Conservation (phyloP, 2,888 invertebrate genomes). For the Nebria salina region DNA sequence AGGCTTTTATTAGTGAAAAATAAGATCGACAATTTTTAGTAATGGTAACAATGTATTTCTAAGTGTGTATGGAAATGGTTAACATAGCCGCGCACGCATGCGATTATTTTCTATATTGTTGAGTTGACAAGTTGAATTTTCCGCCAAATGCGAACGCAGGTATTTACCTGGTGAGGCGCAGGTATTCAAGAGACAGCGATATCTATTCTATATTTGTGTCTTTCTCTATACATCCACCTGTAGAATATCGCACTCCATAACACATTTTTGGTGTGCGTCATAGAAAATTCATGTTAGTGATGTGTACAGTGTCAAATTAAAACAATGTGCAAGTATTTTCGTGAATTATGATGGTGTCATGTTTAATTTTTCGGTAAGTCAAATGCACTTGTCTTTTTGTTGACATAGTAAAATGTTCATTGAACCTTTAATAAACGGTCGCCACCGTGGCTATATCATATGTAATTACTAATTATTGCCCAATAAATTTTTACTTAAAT, state of each 20-base stretch:
- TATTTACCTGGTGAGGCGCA: not conserved
- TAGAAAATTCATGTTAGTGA: constrained; percentile 32
- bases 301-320: constrained; percentile 34
- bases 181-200: not conserved
- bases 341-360: constrained; percentile 26
- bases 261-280: constrained; percentile 40
- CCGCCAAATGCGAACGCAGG: not conserved
- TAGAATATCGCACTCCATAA: constrained; percentile 30
- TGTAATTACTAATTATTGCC: constrained; percentile 15
- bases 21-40: too few species aligned
- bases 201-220: not conserved
- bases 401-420: constrained; percentile 2
- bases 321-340: constrained; percentile 33
- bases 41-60: too few species aligned
- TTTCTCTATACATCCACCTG: constrained; percentile 28
- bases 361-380: constrained; percentile 35
- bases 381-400: not conserved
- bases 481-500: not conserved
- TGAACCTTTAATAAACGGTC: constrained; percentile 12
- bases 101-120: too few species aligned
- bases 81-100: too few species aligned
- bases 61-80: too few species aligned
- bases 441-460: constrained; percentile 41
- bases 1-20: too few species aligned
- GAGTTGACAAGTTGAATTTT: not conserved